Evolutionary conservation across 2,797 vertebrate genomes (phyloP).

Genomic region (Sandelia bainsii): DNA sequence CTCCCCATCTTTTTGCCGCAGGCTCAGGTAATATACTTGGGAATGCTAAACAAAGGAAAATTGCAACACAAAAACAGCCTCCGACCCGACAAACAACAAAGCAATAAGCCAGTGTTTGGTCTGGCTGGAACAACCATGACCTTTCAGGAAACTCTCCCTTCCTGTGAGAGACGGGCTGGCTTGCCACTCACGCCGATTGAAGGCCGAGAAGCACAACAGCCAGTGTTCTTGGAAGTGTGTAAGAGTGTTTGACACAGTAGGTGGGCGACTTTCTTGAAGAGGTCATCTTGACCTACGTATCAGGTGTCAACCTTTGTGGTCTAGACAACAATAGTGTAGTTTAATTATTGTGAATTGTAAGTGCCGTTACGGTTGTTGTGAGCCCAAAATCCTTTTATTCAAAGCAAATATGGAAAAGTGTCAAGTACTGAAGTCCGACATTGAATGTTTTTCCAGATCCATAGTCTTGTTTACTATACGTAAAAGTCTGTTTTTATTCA

Average conservation of each 20-base stretch:
- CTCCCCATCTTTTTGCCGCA: slow-evolving; percentile 57
- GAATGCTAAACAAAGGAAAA: slow-evolving; percentile 80
- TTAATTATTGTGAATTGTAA: slow-evolving; percentile 5
- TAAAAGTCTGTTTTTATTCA: not conserved
- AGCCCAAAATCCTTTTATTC: not conserved
- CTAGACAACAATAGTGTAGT: slow-evolving; percentile 4
- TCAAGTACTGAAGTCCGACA: not conserved
- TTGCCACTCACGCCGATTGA: slow-evolving; percentile 44
- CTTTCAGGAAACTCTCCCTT: slow-evolving; percentile 81
- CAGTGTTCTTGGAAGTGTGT: slow-evolving; percentile 49
- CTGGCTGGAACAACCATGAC: slow-evolving; percentile 76
- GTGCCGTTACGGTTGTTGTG: not conserved
- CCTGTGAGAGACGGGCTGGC: slow-evolving; percentile 62
- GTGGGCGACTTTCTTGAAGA: slow-evolving; percentile 36
- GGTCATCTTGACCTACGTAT: slow-evolving; percentile 15
- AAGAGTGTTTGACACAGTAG: slow-evolving; percentile 27
- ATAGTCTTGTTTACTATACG: not conserved
- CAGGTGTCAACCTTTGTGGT: slow-evolving; percentile 15
- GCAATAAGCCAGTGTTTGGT: slow-evolving; percentile 82
- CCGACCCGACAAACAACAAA: slow-evolving; percentile 73
- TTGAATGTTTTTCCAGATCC: not conserved
- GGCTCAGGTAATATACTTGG: slow-evolving; percentile 78
- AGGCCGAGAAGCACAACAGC: slow-evolving; percentile 52
- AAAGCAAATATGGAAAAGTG: not conserved
- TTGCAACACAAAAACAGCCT: slow-evolving; percentile 76